Evolutionary conservation across 2,888 invertebrate genomes (phyloP), one percentile per base, ranked within the genome.

Genomic region (Conchocele bisecta): DNA sequence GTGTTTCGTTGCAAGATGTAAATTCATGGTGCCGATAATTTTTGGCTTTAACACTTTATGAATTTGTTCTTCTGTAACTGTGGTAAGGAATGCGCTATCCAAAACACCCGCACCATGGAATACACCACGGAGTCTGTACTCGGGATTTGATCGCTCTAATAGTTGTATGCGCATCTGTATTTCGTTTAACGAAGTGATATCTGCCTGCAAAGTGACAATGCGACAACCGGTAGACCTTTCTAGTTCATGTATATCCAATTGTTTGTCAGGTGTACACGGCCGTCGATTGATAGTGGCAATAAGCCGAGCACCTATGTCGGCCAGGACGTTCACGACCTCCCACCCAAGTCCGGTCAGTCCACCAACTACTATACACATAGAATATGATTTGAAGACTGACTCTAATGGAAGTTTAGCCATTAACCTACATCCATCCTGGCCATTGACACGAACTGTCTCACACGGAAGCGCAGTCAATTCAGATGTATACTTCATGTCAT

Each of bases 91-190:
- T 9, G 64, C 44, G 46, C 82, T 79, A 6, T 75, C 68, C 1
- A 84, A 50, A 26, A 85, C 74, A 39, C 80, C 85, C 3, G 83
- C 85, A 7, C 84, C 83, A 50, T 82, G 82, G 50, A 87, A 83
- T n/a, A 87, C 64, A 6, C 87, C 86, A 57, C 79, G 79, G 1
- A 84, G 37, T 4, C 65, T 48, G 24, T 42, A 22, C 5, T 37
- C 26, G 15, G 64, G 60, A 20, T 72, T 73, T 9, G 48, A 24
- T n/a, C 37, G 41, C 24, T 42, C 41, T 5, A 84, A 44, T 3
- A 35, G 53, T 11, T 42, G 46, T 26, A 85, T 56, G 9, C 69
- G 53, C 0, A 50, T 28, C 33, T 68, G 33, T 15, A 85, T 39
- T 0, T 72, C 64, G 1, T 54, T 24, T 28, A 73, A 41, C 31